phyloP scores from a whole-genome alignment of 2,113 vertebrate species.

The Psephotus haematonotus region DNA sequence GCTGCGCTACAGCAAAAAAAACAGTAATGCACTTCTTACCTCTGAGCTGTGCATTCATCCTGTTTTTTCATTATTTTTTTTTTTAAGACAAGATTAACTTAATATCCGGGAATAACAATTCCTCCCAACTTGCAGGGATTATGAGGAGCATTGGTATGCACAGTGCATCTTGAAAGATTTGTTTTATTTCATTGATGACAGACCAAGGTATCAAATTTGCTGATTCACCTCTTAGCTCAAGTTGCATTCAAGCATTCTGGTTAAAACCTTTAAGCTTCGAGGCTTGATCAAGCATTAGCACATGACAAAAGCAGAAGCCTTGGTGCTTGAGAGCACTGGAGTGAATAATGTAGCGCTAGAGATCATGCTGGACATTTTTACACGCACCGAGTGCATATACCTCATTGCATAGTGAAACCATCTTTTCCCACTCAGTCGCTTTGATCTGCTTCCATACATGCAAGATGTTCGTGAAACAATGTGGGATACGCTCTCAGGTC shows the following conservation, averaged over 20 bases:
- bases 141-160: background rate
- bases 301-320: background rate
- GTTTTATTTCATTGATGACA: background rate
- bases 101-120: background rate
- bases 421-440: background rate
- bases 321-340: background rate
- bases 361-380: background rate
- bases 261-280: constrained; percentile 29
- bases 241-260: background rate
- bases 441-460: background rate
- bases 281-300: constrained; percentile 33
- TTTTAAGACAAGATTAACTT: constrained; percentile 7
- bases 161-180: background rate
- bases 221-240: constrained; percentile 1
- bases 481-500: background rate
- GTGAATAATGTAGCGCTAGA: background rate
- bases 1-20: background rate
- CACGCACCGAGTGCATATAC: background rate
- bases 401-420: background rate
- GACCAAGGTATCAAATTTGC: background rate
- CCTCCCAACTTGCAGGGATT: background rate
- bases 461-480: background rate
- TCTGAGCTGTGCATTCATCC: background rate
- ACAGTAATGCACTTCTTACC: background rate
- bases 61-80: background rate